A percentile compares a stretch with the other conserved stretches of the same genome.
Conservation (phyloP, 2,113 vertebrate genomes). For the Sceloporus undulatus region DNA sequence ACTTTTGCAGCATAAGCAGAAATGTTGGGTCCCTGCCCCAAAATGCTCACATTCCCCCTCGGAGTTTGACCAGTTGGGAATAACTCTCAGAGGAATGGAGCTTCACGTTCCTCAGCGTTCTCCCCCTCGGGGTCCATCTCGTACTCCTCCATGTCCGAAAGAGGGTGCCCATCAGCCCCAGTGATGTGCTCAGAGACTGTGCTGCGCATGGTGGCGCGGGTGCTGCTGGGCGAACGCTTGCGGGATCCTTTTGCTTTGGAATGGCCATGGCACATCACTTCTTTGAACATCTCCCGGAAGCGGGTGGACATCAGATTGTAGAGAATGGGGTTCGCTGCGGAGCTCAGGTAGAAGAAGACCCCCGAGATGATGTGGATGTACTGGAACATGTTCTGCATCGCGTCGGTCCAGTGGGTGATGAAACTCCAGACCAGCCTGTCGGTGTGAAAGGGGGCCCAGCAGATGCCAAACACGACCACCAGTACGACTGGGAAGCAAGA, state of each 20-base stretch:
- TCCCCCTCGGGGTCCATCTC: conserved; percentile 33
- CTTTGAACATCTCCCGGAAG: conserved; percentile 93
- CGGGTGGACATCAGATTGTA: conserved; percentile 96
- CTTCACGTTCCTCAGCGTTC: conserved; percentile 26
- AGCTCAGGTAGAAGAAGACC: conserved; percentile 93
- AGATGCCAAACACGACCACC: conserved; percentile 93
- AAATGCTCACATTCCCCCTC: no score
- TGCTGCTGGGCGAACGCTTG: conserved; percentile 81
- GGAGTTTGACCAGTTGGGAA: not conserved
- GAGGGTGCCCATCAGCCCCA: conserved; percentile 56
- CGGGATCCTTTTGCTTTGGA: conserved; percentile 37
- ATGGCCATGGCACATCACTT: conserved; percentile 82
- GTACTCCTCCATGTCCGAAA: conserved; percentile 55
- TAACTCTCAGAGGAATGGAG: conserved; percentile 59
- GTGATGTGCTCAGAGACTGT: conserved; percentile 81
- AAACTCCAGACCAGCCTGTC: conserved; percentile 96
- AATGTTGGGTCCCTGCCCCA: not conserved
- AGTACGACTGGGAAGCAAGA: conserved; percentile 81
- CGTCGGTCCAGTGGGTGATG: conserved; percentile 82
- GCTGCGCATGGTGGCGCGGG: conserved; percentile 82
- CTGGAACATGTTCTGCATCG: conserved; percentile 82
- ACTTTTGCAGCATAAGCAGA: not conserved
- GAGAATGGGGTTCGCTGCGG: conserved; percentile 89
- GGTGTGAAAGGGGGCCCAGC: conserved; percentile 94
- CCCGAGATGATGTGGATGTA: conserved; percentile 90